A percentile compares a stretch with the other conserved stretches of the same genome.
Evolutionary conservation across 1,140 invertebrate genomes (phyloP).

Genomic region (Carposina sasakii): DNA sequence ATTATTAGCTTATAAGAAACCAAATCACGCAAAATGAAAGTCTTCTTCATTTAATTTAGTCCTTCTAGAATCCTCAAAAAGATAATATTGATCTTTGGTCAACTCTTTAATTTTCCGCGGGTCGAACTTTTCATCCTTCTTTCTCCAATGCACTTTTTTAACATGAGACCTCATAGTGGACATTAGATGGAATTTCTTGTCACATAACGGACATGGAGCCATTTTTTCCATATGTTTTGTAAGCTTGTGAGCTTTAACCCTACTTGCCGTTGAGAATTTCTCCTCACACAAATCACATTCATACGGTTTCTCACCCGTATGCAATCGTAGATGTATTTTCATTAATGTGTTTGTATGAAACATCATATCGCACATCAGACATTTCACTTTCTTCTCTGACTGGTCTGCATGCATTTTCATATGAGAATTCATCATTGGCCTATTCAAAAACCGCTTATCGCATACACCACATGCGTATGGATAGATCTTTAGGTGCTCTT

Average conservation of each 20-base stretch:
- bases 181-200: constrained; percentile 26
- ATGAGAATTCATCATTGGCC: constrained; percentile 18
- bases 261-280: constrained; percentile 36
- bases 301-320: constrained; percentile 33
- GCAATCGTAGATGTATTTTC: constrained; percentile 28
- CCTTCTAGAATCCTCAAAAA: constrained; percentile 32
- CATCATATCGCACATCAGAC: constrained; percentile 26
- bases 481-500: constrained; percentile 34
- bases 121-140: constrained; percentile 26
- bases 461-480: constrained; percentile 31
- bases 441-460: constrained; percentile 26
- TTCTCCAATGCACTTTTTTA: constrained; percentile 32
- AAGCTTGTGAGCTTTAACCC: constrained; percentile 30
- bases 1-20: no score
- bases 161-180: constrained; percentile 32
- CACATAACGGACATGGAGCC: constrained; percentile 27
- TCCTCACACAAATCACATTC: constrained; percentile 32
- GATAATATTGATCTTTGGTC: constrained; percentile 19
- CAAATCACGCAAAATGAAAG: no score
- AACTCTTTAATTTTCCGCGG: constrained; percentile 25
- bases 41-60: constrained; percentile 18
- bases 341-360: no score
- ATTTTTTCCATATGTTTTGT: constrained; percentile 30
- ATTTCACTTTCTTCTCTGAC: constrained; percentile 27
- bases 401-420: constrained; percentile 30